Conservation (phyloP, 2,888 invertebrate species). For the Hipparchia semele region DNA sequence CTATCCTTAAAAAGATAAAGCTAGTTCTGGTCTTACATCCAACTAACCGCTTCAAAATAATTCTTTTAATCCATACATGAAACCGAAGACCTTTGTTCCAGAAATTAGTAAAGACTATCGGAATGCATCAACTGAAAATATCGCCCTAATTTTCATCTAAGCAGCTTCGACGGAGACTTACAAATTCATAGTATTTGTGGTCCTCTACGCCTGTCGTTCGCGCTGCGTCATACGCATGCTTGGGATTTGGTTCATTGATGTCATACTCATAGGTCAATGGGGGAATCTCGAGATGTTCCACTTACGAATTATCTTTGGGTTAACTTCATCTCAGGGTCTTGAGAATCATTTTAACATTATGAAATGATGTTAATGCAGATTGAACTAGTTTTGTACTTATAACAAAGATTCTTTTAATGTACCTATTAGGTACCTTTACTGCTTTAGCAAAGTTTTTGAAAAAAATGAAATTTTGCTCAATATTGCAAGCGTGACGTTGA, state of each 20-base stretch:
- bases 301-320: slow-evolving; percentile 36
- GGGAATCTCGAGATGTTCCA: slow-evolving; percentile 42
- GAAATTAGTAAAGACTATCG: not conserved
- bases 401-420: not conserved
- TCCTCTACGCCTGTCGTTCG: slow-evolving; percentile 43
- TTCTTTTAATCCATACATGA: not conserved
- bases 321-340: slow-evolving; percentile 10
- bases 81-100: slow-evolving; percentile 4
- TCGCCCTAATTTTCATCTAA: not conserved
- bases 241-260: slow-evolving; percentile 51
- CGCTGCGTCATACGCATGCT: slow-evolving; percentile 61
- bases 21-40: not conserved
- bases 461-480: not conserved
- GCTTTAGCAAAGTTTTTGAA: not conserved
- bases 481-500: not conserved
- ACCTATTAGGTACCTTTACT: not conserved
- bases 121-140: not conserved
- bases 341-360: not conserved
- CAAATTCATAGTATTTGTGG: slow-evolving; percentile 36
- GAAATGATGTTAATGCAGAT: too few species aligned
- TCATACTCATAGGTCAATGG: slow-evolving; percentile 46
- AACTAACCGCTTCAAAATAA: not conserved
- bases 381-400: too few species aligned
- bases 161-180: slow-evolving; percentile 20
- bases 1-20: not conserved